These are phyloP conservation scores for Crioceris asparagi DNA, from an alignment of 2,888 invertebrate species.

Conservation along the genomic window DNA sequence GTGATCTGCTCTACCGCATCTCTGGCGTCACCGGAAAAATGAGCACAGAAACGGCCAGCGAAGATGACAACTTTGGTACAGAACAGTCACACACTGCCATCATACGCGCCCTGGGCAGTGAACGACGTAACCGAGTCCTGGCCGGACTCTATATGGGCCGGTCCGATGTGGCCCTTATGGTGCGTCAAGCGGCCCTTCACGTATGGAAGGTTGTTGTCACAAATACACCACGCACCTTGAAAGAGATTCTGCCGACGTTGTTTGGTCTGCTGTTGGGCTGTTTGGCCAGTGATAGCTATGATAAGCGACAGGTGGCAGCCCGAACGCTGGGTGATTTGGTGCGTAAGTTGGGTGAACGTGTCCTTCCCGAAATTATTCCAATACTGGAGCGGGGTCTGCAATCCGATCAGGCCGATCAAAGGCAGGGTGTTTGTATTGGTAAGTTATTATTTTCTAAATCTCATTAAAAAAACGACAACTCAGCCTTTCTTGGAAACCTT, in stretches of 20 bases:
- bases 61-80: conserved; percentile 98
- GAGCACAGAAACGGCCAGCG: conserved; percentile 96
- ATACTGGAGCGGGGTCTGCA: conserved; percentile 89
- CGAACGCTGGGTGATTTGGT: conserved; percentile 95
- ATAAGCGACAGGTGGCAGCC: conserved; percentile 88
- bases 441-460: too few relatives aligned
- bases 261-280: conserved; percentile 84
- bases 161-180: conserved; percentile 93
- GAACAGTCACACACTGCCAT: conserved; percentile 91
- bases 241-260: conserved; percentile 90
- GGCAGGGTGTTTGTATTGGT: conserved; percentile 98
- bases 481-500: too few relatives aligned
- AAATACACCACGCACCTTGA: conserved; percentile 90
- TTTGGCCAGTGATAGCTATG: conserved; percentile 90
- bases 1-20: conserved; percentile 90
- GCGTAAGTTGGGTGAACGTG: conserved; percentile 92
- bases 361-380: conserved; percentile 95
- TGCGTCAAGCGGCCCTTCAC: conserved; percentile 89
- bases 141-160: conserved; percentile 96
- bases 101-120: conserved; percentile 70
- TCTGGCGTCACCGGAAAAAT: conserved; percentile 98
- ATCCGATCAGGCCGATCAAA: conserved; percentile 84
- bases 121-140: conserved; percentile 82
- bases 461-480: too few relatives aligned
- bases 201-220: conserved; percentile 99